phyloP scores from a whole-genome alignment of 1,140 invertebrate genomes.

The Mizuhopecten yessoensis region DNA sequence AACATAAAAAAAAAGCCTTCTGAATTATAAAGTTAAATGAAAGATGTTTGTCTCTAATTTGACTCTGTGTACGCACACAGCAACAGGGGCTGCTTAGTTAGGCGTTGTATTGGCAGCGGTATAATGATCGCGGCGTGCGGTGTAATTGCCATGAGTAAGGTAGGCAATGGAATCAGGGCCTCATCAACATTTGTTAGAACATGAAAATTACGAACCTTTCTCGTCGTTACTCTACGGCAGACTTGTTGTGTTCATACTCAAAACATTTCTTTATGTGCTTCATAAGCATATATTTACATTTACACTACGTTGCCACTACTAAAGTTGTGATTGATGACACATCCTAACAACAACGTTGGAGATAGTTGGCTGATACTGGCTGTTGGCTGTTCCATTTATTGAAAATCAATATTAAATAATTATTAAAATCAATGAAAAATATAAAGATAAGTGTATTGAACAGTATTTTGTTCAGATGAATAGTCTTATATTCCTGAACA shows the following conservation, averaged over 20 bases:
- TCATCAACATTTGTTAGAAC: neutral
- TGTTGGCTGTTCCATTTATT: no score
- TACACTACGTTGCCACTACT: no score
- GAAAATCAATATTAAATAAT: no score
- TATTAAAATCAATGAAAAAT: no score
- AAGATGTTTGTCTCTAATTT: slow-evolving; percentile 2
- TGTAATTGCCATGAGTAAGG: neutral
- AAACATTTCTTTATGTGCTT: no score
- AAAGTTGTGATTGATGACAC: no score
- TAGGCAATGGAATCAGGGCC: neutral
- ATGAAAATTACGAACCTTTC: neutral
- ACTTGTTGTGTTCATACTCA: neutral
- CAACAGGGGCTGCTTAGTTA: neutral
- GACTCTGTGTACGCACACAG: neutral
- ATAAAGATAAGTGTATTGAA: no score
- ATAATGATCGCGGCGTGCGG: neutral
- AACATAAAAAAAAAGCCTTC: neutral
- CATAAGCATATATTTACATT: no score
- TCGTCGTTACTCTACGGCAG: neutral
- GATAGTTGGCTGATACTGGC: no score
- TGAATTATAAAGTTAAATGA: neutral
- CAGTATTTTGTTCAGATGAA: no score
- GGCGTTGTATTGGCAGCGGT: neutral
- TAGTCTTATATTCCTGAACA: no score
- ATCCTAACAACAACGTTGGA: no score